These are phyloP conservation scores for Cyprinodon brontotheroides DNA, from an alignment of 2,113 vertebrate genomes.

Conservation along the genomic window DNA sequence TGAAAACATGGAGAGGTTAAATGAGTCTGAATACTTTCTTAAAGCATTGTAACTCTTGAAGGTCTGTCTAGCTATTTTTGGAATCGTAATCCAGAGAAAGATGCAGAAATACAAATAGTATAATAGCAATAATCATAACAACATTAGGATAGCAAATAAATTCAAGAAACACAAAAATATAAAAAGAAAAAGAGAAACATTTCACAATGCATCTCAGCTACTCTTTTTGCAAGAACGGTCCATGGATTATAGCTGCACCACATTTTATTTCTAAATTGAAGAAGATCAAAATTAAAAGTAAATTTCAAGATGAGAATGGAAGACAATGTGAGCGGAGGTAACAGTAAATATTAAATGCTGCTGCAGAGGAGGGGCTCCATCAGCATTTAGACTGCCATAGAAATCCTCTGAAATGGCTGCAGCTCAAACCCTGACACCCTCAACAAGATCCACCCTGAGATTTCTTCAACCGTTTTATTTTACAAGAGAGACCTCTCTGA, in stretches of 20 bases:
- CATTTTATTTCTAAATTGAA: no score
- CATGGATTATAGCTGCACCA: no score
- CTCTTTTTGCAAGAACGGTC: slow-evolving; percentile 5
- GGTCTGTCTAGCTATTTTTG: neutral
- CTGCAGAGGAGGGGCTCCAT: slow-evolving; percentile 56
- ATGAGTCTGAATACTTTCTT: no score
- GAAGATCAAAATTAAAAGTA: no score
- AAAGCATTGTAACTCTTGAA: no score
- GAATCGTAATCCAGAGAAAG: slow-evolving; percentile 26
- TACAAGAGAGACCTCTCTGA: slow-evolving; percentile 40
- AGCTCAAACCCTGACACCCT: slow-evolving; percentile 20
- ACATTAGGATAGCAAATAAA: neutral
- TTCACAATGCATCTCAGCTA: slow-evolving; percentile 31
- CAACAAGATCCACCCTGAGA: slow-evolving; percentile 45
- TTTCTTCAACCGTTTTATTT: slow-evolving; percentile 28
- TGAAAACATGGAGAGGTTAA: no score
- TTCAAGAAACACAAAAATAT: slow-evolving; percentile 17
- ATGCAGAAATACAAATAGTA: neutral
- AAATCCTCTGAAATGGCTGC: slow-evolving; percentile 27
- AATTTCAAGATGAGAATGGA: slow-evolving; percentile 11
- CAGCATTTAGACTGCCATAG: slow-evolving; percentile 38
- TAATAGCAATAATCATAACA: no score
- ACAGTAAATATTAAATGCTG: slow-evolving; percentile 56
- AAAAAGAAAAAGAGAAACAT: slow-evolving; percentile 21
- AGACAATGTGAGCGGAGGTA: slow-evolving; percentile 40